Base-by-base conservation (phyloP, 2,797 vertebrate genomes). In the Martes flavigula region DNA sequence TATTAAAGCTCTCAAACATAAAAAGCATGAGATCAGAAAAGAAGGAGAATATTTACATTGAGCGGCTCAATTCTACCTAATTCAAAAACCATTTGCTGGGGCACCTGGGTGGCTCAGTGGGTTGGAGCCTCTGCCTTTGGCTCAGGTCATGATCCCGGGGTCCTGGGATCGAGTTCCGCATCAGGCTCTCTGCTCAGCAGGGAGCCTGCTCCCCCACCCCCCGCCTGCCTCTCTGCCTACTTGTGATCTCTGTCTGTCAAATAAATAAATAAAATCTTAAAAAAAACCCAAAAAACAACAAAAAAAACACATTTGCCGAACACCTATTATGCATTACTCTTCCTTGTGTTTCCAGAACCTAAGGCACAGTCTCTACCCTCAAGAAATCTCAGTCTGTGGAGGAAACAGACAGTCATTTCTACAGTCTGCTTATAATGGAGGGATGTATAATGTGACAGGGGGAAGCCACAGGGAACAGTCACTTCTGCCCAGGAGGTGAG, bases 381-480 rank as follows among this genome's bases (percentile, higher is more conserved):
- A 51, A 46, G 89, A 84, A 75, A 23, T 25, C 62, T 40, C 58
- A 13, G 15, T 38, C 35, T 43, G 32, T 32, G 6, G 5, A 51
- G 43, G 54, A 35, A 64, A 38, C 8, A 79, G n/a, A 8, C 38
- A 20, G 86, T 14, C 6, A 18, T 12, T 58, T 62, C 46, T 10
- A 43, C 12, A 40, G 40, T 18, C 40, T 7, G 7, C 72, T 10
- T 70, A 27, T 18, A 46, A 54, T 27, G 1, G 12, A 13, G 20
- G 8, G 1, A 18, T 0, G 0, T n/a, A 8, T 1, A 25, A 27
- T 7, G 60, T 30, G 0, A 25, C 17, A 25, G 51, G 77, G 18
- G 46, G 56, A 43, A 13, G 27, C 0, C 0, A 58, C 5, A 21
- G 9, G 30, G 17, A 32, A 35, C 4, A 3, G 35, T 15, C 20